A percentile compares a stretch with the other conserved stretches of the same genome.
Conservation (phyloP, 2,113 vertebrate genomes). For the Sclerurus mexicanus region DNA sequence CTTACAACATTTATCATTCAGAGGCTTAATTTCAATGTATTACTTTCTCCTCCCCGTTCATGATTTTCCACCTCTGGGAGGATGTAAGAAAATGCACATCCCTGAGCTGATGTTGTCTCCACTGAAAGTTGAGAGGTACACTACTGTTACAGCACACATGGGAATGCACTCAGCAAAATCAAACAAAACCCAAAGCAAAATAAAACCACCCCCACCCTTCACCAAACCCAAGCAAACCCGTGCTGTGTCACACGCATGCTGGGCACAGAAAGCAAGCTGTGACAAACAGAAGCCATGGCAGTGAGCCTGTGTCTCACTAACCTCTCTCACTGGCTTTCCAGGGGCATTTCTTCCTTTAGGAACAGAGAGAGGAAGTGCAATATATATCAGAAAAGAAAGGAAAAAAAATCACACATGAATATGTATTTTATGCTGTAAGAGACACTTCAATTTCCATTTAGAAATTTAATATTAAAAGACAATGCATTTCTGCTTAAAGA, state of each 20-base stretch:
- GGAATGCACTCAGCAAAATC: slow-evolving; percentile 69
- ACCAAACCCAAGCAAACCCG: slow-evolving; percentile 46
- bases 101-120: neutral
- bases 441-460: neutral
- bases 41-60: neutral
- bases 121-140: slow-evolving; percentile 71
- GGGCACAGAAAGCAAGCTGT: slow-evolving; percentile 76
- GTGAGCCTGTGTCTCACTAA: slow-evolving; percentile 85
- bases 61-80: slow-evolving; percentile 5
- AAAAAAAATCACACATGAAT: slow-evolving; percentile 52
- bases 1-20: neutral
- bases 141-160: slow-evolving; percentile 42
- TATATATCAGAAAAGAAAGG: slow-evolving; percentile 68
- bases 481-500: neutral
- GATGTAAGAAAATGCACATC: neutral
- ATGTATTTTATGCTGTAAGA: neutral
- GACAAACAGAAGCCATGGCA: slow-evolving; percentile 77
- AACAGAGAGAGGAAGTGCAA: slow-evolving; percentile 75
- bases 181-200: slow-evolving; percentile 20
- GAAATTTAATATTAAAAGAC: neutral
- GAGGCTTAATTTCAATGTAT: slow-evolving; percentile 13
- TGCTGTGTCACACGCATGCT: slow-evolving; percentile 71
- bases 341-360: slow-evolving; percentile 90
- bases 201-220: neutral
- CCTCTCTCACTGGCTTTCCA: slow-evolving; percentile 95